Conservation (phyloP, 1,140 invertebrate genomes). For the Zaprionus davidi region DNA sequence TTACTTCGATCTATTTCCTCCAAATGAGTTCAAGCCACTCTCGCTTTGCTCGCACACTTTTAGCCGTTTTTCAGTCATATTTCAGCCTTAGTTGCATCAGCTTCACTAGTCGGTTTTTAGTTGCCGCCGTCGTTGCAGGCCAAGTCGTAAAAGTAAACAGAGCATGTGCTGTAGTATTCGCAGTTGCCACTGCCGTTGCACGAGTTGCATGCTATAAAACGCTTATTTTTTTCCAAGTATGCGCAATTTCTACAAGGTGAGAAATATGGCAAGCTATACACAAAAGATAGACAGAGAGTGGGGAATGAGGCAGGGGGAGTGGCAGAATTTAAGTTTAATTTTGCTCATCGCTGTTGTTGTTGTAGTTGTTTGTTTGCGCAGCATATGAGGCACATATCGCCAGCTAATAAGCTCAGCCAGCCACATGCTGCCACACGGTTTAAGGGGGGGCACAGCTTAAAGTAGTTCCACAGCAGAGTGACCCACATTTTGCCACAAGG, state of each 20-base stretch:
- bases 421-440: not conserved
- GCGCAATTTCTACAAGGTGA: constrained; percentile 60
- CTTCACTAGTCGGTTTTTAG: not conserved
- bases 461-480: constrained; percentile 17
- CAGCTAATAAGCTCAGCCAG: not conserved
- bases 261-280: constrained; percentile 56
- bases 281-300: not conserved
- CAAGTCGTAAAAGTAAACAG: too few species aligned
- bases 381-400: constrained; percentile 3
- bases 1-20: too few species aligned
- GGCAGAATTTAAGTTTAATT: constrained; percentile 3
- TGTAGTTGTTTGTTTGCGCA: not conserved
- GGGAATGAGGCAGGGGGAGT: not conserved
- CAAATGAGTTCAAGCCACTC: not conserved
- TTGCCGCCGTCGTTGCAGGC: not conserved
- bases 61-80: not conserved
- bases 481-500: constrained; percentile 37
- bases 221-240: constrained; percentile 73
- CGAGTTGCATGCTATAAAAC: constrained; percentile 68
- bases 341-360: not conserved
- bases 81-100: not conserved
- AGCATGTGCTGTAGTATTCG: not conserved
- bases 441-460: not conserved
- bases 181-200: constrained; percentile 14
- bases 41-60: not conserved